These are phyloP conservation scores for Micronycteris hirsuta DNA, from an alignment of 2,113 vertebrate genomes.

Conservation along the genomic window DNA sequence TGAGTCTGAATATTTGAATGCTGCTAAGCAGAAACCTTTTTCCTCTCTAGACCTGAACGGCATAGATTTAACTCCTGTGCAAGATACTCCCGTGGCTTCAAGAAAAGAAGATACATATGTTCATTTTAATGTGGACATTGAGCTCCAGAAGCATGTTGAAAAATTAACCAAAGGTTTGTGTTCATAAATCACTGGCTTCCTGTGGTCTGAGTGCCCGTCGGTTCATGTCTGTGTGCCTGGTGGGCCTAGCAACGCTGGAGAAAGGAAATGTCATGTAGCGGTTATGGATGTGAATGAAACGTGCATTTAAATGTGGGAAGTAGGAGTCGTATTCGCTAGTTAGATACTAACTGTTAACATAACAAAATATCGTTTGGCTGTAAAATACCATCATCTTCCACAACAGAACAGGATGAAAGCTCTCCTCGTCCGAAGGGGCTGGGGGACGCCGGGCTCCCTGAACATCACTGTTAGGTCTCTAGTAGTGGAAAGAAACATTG, in stretches of 20 bases:
- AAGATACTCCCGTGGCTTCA: slow-evolving; percentile 95
- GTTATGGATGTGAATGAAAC: neutral
- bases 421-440: neutral
- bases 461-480: neutral
- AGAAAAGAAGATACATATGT: slow-evolving; percentile 96
- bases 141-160: slow-evolving; percentile 98
- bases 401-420: neutral
- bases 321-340: neutral
- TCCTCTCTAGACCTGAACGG: slow-evolving; percentile 90
- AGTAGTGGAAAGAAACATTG: neutral
- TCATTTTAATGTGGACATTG: slow-evolving; percentile 95
- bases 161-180: slow-evolving; percentile 95
- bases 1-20: neutral
- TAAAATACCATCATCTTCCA: neutral
- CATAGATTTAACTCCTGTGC: slow-evolving; percentile 93
- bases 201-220: neutral
- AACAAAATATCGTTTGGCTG: neutral
- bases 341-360: neutral
- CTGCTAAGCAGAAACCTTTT: slow-evolving; percentile 20
- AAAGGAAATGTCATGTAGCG: neutral
- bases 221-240: too few relatives aligned
- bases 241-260: rapidly evolving
- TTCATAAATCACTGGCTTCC: neutral
- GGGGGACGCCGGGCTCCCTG: neutral
- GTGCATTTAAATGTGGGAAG: neutral